Evolutionary conservation across 2,113 vertebrate species (phyloP), one percentile per base, ranked within the genome.

Genomic region (Collichthys lucidus): DNA sequence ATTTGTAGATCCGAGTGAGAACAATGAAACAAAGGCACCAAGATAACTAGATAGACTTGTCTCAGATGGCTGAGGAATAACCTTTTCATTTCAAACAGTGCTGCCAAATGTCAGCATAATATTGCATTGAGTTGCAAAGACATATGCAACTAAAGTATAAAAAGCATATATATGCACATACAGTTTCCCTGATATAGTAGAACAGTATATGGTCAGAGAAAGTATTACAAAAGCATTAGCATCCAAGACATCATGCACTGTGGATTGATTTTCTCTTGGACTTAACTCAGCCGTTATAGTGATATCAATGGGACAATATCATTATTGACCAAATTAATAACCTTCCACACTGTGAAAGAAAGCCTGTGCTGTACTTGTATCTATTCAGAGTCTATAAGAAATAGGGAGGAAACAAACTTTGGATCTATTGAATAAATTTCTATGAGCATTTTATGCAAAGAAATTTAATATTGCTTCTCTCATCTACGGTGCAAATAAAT

Each of bases 391-490:
- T 82, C 70, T 62, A 73, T 65, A 69, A 63, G 82, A 87, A 85
- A 61, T 68, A 71, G 56, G 11, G 59, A 53, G 78, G 71, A 82
- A 85, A 85, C 74, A 84, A 92, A 90, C 86, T 89, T 88, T 85
- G 74, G 66, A 79, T 81, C 74, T 74, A 82, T 83, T 88, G 73
- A 88, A 88, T 91, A 88, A 77, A 89, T 92, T 89, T 86, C 90
- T 82, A 55, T 62, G 86, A 90, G 86, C 78, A 89, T 89, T 94
- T 90, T 91, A 93, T 92, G 87, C 89, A 87, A 88, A 91, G 80
- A 90, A 87, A 93, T 91, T 29, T 92, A 91, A 93, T 92, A 93
- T 90, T 77, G 82, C 84, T 84, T 77, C 61, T 82, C 75, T 79
- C 82, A 83, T 71, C 83, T 17, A 26, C 86, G 90, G 71, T 82